These are phyloP conservation scores for Clepsis dumicolana DNA, from an alignment of 2,888 invertebrate genomes.

Conservation along the genomic window DNA sequence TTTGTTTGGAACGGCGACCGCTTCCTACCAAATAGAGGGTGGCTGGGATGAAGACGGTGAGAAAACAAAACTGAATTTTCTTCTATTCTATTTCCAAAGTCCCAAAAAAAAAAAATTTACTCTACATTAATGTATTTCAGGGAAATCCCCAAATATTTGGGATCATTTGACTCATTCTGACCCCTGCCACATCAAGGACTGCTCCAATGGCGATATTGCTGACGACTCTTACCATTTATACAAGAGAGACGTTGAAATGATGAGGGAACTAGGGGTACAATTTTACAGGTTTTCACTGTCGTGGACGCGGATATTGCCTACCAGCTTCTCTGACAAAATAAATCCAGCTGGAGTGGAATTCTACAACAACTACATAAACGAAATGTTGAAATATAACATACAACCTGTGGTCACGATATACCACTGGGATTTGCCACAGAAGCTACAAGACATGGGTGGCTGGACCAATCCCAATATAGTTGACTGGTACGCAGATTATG, in stretches of 20 bases:
- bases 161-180: slow-evolving; percentile 82
- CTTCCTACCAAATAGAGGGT: slow-evolving; percentile 82
- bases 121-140: slow-evolving; percentile 54
- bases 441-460: slow-evolving; percentile 82
- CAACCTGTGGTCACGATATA: slow-evolving; percentile 84
- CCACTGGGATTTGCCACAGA: slow-evolving; percentile 81
- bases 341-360: slow-evolving; percentile 86
- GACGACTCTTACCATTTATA: slow-evolving; percentile 87
- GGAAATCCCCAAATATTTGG: slow-evolving; percentile 87
- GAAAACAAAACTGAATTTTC: slow-evolving; percentile 1
- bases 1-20: slow-evolving; percentile 68
- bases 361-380: slow-evolving; percentile 87
- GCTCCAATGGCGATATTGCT: slow-evolving; percentile 85
- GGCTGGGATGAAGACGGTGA: slow-evolving; percentile 81
- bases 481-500: slow-evolving; percentile 76
- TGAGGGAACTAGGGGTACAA: slow-evolving; percentile 75
- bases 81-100: too few relatives aligned
- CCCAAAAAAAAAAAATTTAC: not conserved
- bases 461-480: slow-evolving; percentile 72
- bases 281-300: slow-evolving; percentile 86
- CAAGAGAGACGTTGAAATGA: slow-evolving; percentile 80
- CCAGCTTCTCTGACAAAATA: slow-evolving; percentile 80
- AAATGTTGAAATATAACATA: slow-evolving; percentile 85
- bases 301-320: slow-evolving; percentile 88
- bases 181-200: slow-evolving; percentile 78